Evolutionary conservation across 1,140 invertebrate genomes (phyloP).

Genomic region (Trichonephila clavata): DNA sequence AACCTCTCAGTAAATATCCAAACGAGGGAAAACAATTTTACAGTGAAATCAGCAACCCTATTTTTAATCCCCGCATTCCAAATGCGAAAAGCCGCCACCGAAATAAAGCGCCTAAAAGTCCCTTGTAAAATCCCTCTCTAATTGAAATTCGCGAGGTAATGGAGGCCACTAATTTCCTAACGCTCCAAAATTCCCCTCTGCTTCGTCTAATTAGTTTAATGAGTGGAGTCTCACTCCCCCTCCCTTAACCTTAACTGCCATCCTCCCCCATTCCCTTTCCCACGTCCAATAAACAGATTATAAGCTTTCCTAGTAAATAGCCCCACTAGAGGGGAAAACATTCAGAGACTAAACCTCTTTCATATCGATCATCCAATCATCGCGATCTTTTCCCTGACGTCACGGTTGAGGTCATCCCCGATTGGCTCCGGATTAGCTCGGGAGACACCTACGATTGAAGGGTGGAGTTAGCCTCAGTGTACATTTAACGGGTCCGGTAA

Average conservation of each 20-base stretch:
- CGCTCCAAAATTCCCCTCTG: constrained; percentile 29
- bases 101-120: background rate
- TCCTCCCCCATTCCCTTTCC: background rate
- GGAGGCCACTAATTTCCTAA: constrained; percentile 48
- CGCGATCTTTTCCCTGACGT: background rate
- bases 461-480: background rate
- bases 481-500: background rate
- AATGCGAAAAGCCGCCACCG: background rate
- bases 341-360: background rate
- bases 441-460: background rate
- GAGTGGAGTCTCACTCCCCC: constrained; percentile 39
- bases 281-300: constrained; percentile 19
- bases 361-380: background rate
- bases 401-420: background rate
- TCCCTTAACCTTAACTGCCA: background rate
- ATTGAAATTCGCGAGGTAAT: constrained; percentile 35
- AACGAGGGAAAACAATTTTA: no score
- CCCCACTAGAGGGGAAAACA: background rate
- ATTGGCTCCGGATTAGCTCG: constrained; percentile 31
- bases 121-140: background rate
- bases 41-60: background rate
- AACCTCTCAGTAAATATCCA: no score
- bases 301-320: background rate
- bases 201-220: constrained; percentile 63
- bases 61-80: background rate